A percentile compares a stretch with the other conserved stretches of the same genome.
Evolutionary conservation across 2,888 invertebrate genomes (phyloP).

Genomic region (Anodontia alba): DNA sequence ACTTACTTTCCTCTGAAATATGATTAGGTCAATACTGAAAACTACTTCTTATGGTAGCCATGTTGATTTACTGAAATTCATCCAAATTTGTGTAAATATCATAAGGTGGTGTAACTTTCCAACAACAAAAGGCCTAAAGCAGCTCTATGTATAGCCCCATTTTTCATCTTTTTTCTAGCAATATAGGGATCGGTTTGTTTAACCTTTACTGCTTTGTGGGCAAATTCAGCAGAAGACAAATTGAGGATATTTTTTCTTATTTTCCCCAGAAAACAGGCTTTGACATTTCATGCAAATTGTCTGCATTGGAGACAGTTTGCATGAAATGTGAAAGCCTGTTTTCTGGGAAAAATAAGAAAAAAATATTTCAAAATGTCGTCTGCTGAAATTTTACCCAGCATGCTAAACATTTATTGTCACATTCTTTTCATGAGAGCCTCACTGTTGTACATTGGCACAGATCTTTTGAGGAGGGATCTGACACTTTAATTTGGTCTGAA

Average conservation of each 20-base stretch:
- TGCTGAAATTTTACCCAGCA: too few species aligned
- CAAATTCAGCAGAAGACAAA: too few species aligned
- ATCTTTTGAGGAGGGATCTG: not conserved
- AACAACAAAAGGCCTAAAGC: not conserved
- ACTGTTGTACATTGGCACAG: not conserved
- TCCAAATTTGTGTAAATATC: constrained; percentile 11
- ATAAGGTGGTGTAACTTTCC: constrained; percentile 11
- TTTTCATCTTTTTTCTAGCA: not conserved
- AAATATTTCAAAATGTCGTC: too few species aligned
- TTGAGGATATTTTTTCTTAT: too few species aligned
- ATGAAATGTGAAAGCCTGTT: too few species aligned
- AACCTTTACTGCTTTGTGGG: too few species aligned
- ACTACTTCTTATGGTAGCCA: not conserved
- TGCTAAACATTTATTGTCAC: constrained; percentile 6
- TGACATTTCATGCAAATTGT: too few species aligned
- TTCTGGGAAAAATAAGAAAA: too few species aligned
- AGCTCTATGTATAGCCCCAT: not conserved
- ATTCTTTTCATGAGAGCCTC: not conserved
- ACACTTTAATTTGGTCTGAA: not conserved
- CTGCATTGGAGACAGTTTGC: too few species aligned
- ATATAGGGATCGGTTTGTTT: constrained; percentile 11
- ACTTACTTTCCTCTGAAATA: constrained; percentile 5
- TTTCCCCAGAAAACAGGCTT: too few species aligned
- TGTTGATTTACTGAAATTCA: constrained; percentile 18
- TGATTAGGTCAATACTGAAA: not conserved